phyloP scores from a whole-genome alignment of 2,113 vertebrate genomes.

The Coptodon bakossiorum region DNA sequence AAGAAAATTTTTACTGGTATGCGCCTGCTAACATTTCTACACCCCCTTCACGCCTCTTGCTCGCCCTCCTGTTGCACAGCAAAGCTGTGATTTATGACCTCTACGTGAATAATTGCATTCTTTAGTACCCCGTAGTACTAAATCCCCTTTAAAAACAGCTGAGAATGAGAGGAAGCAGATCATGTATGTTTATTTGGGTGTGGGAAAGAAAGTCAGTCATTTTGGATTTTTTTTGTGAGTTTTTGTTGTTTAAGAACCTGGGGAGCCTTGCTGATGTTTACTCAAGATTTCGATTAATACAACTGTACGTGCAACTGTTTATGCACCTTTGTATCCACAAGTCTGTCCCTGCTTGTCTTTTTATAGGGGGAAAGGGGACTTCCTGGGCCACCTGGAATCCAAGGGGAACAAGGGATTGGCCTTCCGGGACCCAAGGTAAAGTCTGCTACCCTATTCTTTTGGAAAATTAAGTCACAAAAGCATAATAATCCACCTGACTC shows the following conservation, averaged over 20 bases:
- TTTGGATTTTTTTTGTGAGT: not conserved
- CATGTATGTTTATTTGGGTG: not conserved
- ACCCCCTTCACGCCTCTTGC: not conserved
- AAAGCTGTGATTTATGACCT: conserved; percentile 28
- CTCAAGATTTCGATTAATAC: not conserved
- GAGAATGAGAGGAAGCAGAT: not conserved
- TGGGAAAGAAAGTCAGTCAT: not conserved
- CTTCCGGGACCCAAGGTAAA: conserved; percentile 83
- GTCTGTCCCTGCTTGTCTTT: not conserved
- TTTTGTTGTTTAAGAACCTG: not conserved
- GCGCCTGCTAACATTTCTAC: conserved; percentile 10
- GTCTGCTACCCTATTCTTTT: not conserved
- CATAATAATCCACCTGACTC: not conserved
- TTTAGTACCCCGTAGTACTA: not conserved
- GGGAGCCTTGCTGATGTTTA: not conserved
- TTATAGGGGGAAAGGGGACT: conserved; percentile 85
- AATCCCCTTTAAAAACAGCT: not conserved
- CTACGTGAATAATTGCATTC: conserved; percentile 7
- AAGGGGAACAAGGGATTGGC: conserved; percentile 84
- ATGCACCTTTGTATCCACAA: not conserved
- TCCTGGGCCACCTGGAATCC: conserved; percentile 80
- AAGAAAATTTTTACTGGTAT: conserved; percentile 25
- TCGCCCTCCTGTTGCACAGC: conserved; percentile 18
- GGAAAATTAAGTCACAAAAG: not conserved
- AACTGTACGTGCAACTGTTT: not conserved